Percentiles rank a stretch among this genome's conserved stretches.
Conservation (phyloP, 2,113 vertebrate species). For the Pygoscelis adeliae region DNA sequence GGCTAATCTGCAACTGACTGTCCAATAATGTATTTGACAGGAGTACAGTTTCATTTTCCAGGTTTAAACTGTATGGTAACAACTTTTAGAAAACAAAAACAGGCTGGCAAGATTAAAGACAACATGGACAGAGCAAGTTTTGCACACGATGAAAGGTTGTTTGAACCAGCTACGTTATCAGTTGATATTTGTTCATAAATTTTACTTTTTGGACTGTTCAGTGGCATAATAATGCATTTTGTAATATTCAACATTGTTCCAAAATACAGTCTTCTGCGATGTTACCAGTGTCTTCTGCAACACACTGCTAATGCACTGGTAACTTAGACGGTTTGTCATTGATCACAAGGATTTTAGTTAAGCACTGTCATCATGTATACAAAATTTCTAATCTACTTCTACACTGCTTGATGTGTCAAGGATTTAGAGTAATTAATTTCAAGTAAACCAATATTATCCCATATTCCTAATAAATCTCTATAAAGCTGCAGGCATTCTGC, state of each 20-base stretch:
- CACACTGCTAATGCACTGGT: neutral
- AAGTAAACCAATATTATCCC: slow-evolving; percentile 15
- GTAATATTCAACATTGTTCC: neutral
- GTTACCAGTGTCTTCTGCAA: neutral
- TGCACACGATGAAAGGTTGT: neutral
- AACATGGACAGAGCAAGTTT: neutral
- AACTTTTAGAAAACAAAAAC: neutral
- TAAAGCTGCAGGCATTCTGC: neutral
- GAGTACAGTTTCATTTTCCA: neutral
- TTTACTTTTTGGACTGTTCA: neutral
- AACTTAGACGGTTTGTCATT: neutral
- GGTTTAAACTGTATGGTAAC: neutral
- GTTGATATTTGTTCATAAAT: neutral
- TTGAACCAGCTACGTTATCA: neutral
- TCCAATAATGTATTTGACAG: neutral
- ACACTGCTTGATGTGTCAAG: neutral
- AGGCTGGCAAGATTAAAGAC: neutral
- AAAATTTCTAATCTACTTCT: slow-evolving; percentile 15
- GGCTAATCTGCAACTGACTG: slow-evolving; percentile 25
- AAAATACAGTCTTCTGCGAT: neutral
- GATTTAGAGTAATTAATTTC: slow-evolving; percentile 47
- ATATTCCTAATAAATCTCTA: slow-evolving; percentile 19
- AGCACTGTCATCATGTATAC: neutral
- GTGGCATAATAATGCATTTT: neutral
- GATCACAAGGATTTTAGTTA: neutral